phyloP scores from a whole-genome alignment of 2,888 invertebrate species.

The Exephanes ischioxanthus region DNA sequence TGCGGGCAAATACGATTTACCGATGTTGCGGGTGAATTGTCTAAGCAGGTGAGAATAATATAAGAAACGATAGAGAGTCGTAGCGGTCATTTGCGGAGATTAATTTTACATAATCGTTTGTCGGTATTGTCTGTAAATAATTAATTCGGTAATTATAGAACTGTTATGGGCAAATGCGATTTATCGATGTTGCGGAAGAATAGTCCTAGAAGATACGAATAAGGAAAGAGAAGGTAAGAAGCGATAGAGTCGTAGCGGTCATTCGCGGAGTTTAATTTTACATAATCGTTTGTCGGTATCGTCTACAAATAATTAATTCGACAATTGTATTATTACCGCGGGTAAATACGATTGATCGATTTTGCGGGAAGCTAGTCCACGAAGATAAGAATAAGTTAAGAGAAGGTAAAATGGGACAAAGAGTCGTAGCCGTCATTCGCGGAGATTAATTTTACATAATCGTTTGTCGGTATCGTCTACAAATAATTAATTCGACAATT shows the following conservation, averaged over 20 bases:
- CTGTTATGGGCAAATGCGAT: not conserved
- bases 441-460: conserved; percentile 49
- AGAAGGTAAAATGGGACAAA: not conserved
- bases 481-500: conserved; percentile 29
- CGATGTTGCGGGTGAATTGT: not conserved
- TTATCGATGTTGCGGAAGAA: conserved; percentile 1
- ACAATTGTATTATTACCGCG: conserved; percentile 20
- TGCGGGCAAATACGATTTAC: not conserved
- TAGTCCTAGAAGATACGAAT: not conserved
- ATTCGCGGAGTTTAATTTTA: conserved; percentile 26
- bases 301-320: conserved; percentile 18
- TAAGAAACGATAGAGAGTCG: not conserved
- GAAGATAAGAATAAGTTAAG: not conserved
- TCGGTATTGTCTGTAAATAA: conserved; percentile 32
- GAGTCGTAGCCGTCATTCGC: not conserved
- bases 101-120: conserved; percentile 45
- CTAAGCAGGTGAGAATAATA: not conserved
- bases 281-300: conserved; percentile 47
- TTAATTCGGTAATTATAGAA: conserved; percentile 28
- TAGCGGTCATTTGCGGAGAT: not conserved
- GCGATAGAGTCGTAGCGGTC: conserved; percentile 2
- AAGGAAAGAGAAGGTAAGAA: not conserved
- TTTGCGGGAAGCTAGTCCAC: not conserved
- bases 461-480: conserved; percentile 22
- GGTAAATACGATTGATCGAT: not conserved